phyloP scores from a whole-genome alignment of 2,113 vertebrate species.

The Hippocampus guttulatus region DNA sequence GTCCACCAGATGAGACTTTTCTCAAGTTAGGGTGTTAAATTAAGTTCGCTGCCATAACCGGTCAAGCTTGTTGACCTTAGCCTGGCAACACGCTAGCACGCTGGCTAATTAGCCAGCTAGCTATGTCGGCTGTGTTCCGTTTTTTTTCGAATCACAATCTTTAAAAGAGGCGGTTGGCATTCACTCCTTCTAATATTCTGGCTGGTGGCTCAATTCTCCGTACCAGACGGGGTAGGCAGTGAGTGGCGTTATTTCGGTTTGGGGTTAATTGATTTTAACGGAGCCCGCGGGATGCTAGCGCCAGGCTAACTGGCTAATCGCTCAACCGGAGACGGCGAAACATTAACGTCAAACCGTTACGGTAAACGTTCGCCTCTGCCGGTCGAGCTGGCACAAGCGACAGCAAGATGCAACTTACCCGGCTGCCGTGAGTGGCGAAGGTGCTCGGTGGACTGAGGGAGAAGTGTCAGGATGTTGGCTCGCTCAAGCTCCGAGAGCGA shows the following conservation, averaged over 20 bases:
- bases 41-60: slow-evolving; percentile 40
- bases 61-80: slow-evolving; percentile 68
- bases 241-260: slow-evolving; percentile 14
- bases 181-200: neutral
- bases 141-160: slow-evolving; percentile 13
- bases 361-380: neutral
- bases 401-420: slow-evolving; percentile 32
- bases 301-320: slow-evolving; percentile 15
- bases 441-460: neutral
- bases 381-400: neutral
- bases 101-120: slow-evolving; percentile 15
- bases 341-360: neutral
- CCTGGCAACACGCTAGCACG: slow-evolving; percentile 52
- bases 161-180: neutral
- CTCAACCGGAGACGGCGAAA: slow-evolving; percentile 26
- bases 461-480: slow-evolving; percentile 19
- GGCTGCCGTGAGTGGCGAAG: neutral
- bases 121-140: slow-evolving; percentile 14
- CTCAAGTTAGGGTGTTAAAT: neutral
- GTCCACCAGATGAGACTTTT: neutral
- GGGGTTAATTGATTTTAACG: slow-evolving; percentile 9
- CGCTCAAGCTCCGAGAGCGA: slow-evolving; percentile 22
- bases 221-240: neutral
- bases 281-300: slow-evolving; percentile 15
- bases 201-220: neutral